Conservation (phyloP, 2,888 invertebrate species). For the Torymus texanus region DNA sequence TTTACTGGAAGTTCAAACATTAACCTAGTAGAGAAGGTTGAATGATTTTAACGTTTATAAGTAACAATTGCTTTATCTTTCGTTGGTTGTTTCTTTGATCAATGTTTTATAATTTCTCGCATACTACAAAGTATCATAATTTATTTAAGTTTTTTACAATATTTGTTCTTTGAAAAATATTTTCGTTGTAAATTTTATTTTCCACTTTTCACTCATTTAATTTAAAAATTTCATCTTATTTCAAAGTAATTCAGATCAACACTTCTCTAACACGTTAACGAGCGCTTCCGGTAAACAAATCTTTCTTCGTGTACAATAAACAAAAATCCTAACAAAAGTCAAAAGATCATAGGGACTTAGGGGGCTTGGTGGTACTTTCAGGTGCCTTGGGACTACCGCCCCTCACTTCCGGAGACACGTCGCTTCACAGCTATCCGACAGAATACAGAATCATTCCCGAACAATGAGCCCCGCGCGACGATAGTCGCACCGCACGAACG, state of each 20-base stretch:
- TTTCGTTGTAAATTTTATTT: background rate
- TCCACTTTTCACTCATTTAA: background rate
- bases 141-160: too few species aligned
- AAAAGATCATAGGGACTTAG: constrained; percentile 64
- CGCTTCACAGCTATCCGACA: constrained; percentile 70
- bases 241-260: background rate
- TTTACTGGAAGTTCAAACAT: constrained; percentile 16
- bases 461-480: constrained; percentile 65
- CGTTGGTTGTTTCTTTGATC: too few species aligned
- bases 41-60: too few species aligned
- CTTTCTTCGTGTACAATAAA: constrained; percentile 30
- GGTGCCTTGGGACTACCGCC: constrained; percentile 71
- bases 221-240: background rate
- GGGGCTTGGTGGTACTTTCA: constrained; percentile 70
- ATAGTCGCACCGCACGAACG: constrained; percentile 52
- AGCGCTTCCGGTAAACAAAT: constrained; percentile 22
- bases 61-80: too few species aligned
- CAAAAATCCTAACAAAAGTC: constrained; percentile 44
- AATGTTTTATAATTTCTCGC: too few species aligned
- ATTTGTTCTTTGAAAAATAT: too few species aligned
- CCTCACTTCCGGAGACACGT: constrained; percentile 68
- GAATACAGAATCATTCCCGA: constrained; percentile 73
- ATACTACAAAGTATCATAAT: too few species aligned
- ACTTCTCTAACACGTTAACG: constrained; percentile 23
- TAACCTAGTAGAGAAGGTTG: constrained; percentile 8